Base-by-base conservation (phyloP, 2,888 invertebrate genomes). In the Anodontia alba region DNA sequence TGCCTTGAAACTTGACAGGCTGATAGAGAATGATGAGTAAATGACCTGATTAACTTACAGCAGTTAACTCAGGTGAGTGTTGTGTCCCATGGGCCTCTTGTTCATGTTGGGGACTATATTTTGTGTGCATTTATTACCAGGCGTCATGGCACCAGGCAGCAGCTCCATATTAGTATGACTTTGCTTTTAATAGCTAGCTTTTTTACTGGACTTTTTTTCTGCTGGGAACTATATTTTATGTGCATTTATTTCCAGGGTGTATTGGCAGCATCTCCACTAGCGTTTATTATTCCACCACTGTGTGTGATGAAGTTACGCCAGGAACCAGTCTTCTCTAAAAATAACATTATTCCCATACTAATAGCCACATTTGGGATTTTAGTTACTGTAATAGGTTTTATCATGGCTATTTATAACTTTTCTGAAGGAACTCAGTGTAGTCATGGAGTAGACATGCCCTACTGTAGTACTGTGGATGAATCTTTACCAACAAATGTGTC, bases 251-350 rank as follows among this genome's bases (percentile, higher is more conserved):
- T 87, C 26, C 91, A 97, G 97, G 97, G 97, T 78, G 96, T 97
- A 23, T 90, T 97, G 80, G 97, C 97, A 10, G 97, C 97, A 12
- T 97, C 97, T 78, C 97, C 97, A 0, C 94, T 98, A 87, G 97
- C 97, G 17, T 98, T 97, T 94, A 96, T 98, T 84, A 95, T 98
- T 72, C 98, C 98, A 3, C 97, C 97, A 0, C 94, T 97, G 20
- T 97, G 97, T 89, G 97, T 97, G 91, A 95, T 97, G 84, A 96
- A 96, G 93, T 95, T 97, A 88, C 96, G 93, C 74, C 92, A 96
- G 84, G 97, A 97, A 26, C 96, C 96, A 38, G 90, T 97, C 1
- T 95, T 97, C 33, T 96, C 96, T 43, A 94, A 95, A 20, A 95
- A 96, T 90, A 97, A 97, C 93, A 94, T 97, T 29, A 96, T 97